A percentile compares a stretch with the other conserved stretches of the same genome.
Conservation (phyloP, 2,797 vertebrate species). For the Mastacembelus armatus region DNA sequence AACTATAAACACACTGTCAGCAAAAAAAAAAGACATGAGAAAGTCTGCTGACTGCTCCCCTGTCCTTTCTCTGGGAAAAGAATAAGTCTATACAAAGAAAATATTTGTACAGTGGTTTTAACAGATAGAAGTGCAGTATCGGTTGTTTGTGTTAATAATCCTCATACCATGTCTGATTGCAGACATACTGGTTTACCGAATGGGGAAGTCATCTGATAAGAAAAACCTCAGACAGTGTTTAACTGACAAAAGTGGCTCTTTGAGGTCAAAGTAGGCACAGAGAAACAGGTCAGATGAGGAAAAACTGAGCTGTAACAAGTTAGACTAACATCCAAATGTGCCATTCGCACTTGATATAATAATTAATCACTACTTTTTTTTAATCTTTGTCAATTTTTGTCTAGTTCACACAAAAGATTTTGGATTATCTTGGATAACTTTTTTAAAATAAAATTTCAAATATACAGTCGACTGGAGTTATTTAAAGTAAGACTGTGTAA, state of each 20-base stretch:
- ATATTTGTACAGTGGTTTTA: constrained; percentile 38
- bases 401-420: neutral
- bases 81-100: constrained; percentile 35
- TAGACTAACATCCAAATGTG: neutral
- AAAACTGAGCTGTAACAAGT: neutral
- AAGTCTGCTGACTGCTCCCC: constrained; percentile 4
- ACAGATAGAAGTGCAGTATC: constrained; percentile 7
- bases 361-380: neutral
- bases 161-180: constrained; percentile 36
- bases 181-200: constrained; percentile 32
- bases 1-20: constrained; percentile 21
- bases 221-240: constrained; percentile 4
- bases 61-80: neutral
- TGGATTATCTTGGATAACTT: neutral
- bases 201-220: constrained; percentile 12
- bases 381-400: neutral
- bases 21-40: constrained; percentile 20
- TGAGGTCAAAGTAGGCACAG: neutral
- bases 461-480: no score
- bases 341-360: neutral
- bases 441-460: neutral
- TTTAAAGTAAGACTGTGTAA: no score
- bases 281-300: neutral
- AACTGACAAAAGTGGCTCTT: neutral
- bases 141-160: constrained; percentile 26